A percentile compares a stretch with the other conserved stretches of the same genome.
These are phyloP conservation scores for Tenualosa ilisha DNA, from an alignment of 2,797 vertebrate species.

Conservation along the genomic window DNA sequence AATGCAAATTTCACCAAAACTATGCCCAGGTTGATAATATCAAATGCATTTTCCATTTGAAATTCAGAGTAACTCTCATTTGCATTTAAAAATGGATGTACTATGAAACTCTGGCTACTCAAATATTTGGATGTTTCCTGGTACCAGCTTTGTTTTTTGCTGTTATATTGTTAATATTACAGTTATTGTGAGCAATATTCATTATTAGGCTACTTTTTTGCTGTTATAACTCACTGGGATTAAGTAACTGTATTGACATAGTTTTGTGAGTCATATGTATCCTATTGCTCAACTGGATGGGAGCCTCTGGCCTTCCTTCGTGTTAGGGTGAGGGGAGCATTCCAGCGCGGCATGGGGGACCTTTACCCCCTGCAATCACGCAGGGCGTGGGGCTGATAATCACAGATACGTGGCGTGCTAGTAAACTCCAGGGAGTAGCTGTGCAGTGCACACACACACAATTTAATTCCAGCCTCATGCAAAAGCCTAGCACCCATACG, in stretches of 20 bases:
- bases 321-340: constrained; percentile 57
- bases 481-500: too few relatives aligned
- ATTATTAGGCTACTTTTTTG: background rate
- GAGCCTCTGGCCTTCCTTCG: background rate
- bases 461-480: too few relatives aligned
- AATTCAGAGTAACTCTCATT: background rate
- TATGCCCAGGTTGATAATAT: background rate
- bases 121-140: background rate
- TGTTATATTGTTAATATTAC: background rate
- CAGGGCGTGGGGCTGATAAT: constrained; percentile 58
- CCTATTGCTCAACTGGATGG: background rate
- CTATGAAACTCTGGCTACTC: background rate
- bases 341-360: constrained; percentile 24
- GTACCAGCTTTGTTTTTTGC: too few relatives aligned
- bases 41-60: background rate
- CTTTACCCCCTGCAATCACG: constrained; percentile 16
- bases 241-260: background rate
- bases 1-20: background rate
- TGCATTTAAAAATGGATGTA: too few relatives aligned
- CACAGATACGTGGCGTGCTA: background rate
- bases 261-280: background rate
- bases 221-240: too few relatives aligned
- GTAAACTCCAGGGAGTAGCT: background rate
- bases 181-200: too few relatives aligned
- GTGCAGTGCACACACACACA: background rate